phyloP scores from a whole-genome alignment of 2,113 vertebrate species.

The Neolamprologus brichardi region DNA sequence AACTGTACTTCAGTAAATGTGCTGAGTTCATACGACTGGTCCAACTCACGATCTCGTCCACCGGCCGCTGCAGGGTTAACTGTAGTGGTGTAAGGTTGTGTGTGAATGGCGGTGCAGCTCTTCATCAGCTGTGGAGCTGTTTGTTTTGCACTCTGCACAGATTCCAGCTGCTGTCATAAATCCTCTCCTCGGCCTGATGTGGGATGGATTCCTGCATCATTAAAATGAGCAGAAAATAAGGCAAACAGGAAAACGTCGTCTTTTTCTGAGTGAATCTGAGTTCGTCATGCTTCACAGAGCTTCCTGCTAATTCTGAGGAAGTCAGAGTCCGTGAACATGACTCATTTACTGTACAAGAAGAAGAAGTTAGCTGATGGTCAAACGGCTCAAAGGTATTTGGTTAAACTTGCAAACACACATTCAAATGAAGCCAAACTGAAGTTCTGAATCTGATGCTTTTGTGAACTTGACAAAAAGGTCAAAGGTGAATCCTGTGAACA shows the following conservation, averaged over 20 bases:
- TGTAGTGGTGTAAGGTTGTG: background rate
- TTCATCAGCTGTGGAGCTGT: background rate
- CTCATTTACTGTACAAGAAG: background rate
- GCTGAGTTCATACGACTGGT: background rate
- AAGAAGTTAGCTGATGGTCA: background rate
- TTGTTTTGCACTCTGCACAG: background rate
- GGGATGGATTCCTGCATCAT: accelerated
- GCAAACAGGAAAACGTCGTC: background rate
- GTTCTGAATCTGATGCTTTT: background rate
- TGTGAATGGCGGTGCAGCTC: accelerated
- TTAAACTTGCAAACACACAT: background rate
- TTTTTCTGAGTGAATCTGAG: background rate
- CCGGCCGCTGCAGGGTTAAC: background rate
- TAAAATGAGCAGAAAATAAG: background rate
- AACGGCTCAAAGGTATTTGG: background rate
- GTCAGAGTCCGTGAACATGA: background rate
- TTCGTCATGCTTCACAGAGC: background rate
- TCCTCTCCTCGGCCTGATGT: background rate
- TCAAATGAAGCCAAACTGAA: background rate
- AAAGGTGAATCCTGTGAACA: background rate
- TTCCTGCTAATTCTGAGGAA: background rate
- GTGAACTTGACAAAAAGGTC: background rate
- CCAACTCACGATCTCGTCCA: accelerated
- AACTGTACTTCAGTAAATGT: background rate
- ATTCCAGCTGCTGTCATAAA: background rate